phyloP scores from a whole-genome alignment of 2,888 invertebrate genomes.

The Heliconius hortense region DNA sequence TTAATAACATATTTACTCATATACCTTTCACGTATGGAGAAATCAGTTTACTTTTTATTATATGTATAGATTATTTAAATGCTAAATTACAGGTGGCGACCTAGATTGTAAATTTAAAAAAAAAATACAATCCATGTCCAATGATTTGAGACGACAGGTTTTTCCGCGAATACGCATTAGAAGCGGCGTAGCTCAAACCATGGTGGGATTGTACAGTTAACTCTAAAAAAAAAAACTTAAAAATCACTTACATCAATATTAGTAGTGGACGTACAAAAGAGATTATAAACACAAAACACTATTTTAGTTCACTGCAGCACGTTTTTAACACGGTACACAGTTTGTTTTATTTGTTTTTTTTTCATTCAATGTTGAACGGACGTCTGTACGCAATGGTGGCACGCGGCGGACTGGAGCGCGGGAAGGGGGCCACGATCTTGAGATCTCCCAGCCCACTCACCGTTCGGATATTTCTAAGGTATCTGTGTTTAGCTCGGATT shows the following conservation, averaged over 20 bases:
- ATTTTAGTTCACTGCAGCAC: constrained; percentile 61
- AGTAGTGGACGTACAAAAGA: constrained; percentile 59
- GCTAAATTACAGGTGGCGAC: constrained; percentile 48
- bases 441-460: constrained; percentile 48
- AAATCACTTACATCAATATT: constrained; percentile 64
- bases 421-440: constrained; percentile 53
- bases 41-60: neutral
- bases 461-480: constrained; percentile 47
- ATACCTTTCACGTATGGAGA: neutral
- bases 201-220: constrained; percentile 75
- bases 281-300: constrained; percentile 57
- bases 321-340: constrained; percentile 59
- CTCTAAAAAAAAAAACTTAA: constrained; percentile 49
- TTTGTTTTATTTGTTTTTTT: constrained; percentile 52
- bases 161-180: constrained; percentile 68
- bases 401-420: constrained; percentile 63
- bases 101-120: constrained; percentile 53
- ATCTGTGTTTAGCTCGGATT: constrained; percentile 29
- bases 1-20: too few relatives aligned
- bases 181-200: constrained; percentile 60
- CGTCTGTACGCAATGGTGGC: constrained; percentile 53
- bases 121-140: constrained; percentile 51
- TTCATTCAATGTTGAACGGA: constrained; percentile 47
- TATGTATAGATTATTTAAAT: constrained; percentile 14
- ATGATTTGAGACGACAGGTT: constrained; percentile 58